A percentile compares a stretch with the other conserved stretches of the same genome.
Conservation (phyloP, 2,113 vertebrate species). For the Atractosteus spatula region DNA sequence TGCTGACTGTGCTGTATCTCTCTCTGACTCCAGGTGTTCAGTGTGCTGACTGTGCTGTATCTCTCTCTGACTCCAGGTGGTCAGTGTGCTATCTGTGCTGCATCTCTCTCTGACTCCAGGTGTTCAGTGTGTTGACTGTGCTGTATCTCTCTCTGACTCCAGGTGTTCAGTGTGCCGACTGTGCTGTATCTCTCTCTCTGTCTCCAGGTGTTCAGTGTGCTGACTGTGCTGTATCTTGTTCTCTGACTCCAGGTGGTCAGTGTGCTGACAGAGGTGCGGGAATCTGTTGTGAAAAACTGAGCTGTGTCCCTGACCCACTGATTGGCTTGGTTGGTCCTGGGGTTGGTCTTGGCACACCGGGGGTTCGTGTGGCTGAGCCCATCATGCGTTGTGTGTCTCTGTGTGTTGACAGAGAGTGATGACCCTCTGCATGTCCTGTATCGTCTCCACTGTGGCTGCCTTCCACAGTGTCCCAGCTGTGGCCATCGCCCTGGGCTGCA, state of each 20-base stretch:
- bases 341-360: too few species aligned
- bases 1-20: too few species aligned
- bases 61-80: too few species aligned
- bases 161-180: not conserved
- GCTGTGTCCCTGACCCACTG: conserved; percentile 4
- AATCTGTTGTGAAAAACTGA: not conserved
- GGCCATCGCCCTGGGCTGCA: conserved; percentile 57
- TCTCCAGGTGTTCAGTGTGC: too few species aligned
- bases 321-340: too few species aligned
- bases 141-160: not conserved
- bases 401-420: conserved; percentile 19
- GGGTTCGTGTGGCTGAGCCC: conserved; percentile 35
- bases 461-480: conserved; percentile 57
- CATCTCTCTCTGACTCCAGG: too few species aligned
- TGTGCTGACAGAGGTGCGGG: not conserved
- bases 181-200: not conserved
- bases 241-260: conserved; percentile 35
- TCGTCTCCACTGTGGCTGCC: conserved; percentile 63
- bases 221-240: too few species aligned
- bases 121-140: too few species aligned
- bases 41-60: too few species aligned
- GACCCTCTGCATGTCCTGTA: conserved; percentile 62
- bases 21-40: too few species aligned
- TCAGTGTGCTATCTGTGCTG: too few species aligned
- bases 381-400: too few species aligned